Percentiles rank a stretch among this genome's conserved stretches.
Evolutionary conservation across 2,113 vertebrate genomes (phyloP).

Genomic region (Psephotus haematonotus): DNA sequence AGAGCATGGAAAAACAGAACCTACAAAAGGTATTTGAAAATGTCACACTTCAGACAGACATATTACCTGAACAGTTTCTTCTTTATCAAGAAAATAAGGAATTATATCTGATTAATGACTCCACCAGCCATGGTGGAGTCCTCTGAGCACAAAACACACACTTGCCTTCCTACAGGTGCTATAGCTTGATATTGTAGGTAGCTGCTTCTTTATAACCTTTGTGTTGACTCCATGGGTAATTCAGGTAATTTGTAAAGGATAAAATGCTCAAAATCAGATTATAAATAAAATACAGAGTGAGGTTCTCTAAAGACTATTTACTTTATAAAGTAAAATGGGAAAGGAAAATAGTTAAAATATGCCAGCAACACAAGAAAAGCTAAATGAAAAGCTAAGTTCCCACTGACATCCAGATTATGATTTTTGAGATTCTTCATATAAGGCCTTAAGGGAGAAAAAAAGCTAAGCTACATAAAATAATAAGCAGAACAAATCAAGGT

Average conservation of each 20-base stretch:
- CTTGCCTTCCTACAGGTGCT: neutral
- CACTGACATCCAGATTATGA: neutral
- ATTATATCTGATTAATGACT: neutral
- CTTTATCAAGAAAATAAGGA: neutral
- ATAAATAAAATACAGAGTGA: neutral
- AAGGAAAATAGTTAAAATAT: neutral
- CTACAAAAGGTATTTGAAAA: neutral
- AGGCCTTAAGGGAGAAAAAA: neutral
- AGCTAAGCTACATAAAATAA: neutral
- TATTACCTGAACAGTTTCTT: neutral
- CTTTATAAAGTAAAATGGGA: neutral
- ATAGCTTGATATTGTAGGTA: neutral
- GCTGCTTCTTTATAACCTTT: neutral
- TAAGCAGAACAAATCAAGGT: neutral
- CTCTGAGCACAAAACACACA: neutral
- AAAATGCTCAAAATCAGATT: neutral
- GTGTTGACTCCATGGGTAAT: neutral
- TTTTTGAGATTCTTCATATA: neutral
- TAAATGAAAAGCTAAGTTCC: neutral
- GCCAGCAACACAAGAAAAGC: neutral
- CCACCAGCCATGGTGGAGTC: neutral
- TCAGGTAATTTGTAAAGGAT: rapidly evolving
- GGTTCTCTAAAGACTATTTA: neutral
- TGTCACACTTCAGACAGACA: neutral
- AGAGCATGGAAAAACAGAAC: neutral